These are phyloP conservation scores for Ormia ochracea DNA, from an alignment of 2,888 invertebrate genomes.

Conservation along the genomic window DNA sequence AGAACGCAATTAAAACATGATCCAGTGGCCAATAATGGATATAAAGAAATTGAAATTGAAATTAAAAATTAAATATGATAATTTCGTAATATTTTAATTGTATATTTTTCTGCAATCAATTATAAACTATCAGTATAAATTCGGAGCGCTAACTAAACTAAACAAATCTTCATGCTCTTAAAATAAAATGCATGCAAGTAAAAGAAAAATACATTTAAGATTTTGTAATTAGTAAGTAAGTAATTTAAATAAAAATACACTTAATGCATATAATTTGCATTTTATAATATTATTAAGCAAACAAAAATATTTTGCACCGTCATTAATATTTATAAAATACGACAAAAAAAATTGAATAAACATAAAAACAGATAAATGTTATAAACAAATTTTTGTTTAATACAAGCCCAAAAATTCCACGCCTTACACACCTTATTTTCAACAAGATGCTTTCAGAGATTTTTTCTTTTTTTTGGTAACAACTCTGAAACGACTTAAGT, in stretches of 20 bases:
- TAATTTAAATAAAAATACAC: constrained; percentile 44
- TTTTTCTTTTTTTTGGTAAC: constrained; percentile 27
- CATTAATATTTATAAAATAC: constrained; percentile 8
- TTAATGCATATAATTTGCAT: constrained; percentile 44
- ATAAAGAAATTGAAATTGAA: too few relatives aligned
- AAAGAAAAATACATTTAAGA: constrained; percentile 9
- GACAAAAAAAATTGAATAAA: neutral
- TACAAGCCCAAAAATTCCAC: constrained; percentile 62
- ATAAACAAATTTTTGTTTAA: constrained; percentile 50
- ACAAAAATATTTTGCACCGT: constrained; percentile 45
- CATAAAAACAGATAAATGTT: constrained; percentile 33
- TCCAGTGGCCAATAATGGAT: too few relatives aligned
- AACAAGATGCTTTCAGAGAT: constrained; percentile 46
- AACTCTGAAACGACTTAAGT: constrained; percentile 12
- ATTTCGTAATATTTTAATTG: neutral
- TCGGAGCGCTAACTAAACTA: constrained; percentile 6
- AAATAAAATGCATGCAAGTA: constrained; percentile 21
- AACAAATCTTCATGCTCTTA: constrained; percentile 40
- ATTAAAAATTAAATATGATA: neutral
- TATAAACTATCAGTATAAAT: neutral
- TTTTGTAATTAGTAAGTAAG: constrained; percentile 18
- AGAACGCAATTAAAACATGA: neutral
- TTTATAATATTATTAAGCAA: constrained; percentile 42
- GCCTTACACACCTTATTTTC: constrained; percentile 60
- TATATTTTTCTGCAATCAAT: neutral